Evolutionary conservation across 92 coral and sea anemone species (phyloP).

Genomic region (Ricordea florida): DNA sequence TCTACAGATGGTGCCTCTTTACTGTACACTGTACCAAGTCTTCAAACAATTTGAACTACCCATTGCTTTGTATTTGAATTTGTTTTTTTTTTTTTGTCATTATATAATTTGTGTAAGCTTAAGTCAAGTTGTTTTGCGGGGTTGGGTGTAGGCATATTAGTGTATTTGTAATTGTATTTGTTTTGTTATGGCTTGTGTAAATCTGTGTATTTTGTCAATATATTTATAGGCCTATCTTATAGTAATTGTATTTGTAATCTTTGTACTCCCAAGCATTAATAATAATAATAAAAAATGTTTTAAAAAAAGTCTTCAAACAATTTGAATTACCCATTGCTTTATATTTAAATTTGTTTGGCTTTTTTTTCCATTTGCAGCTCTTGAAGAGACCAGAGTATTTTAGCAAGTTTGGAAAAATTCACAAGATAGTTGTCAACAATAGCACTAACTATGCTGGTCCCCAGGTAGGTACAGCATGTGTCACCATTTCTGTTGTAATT

Average conservation of each 20-base stretch:
- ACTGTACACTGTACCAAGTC: no score
- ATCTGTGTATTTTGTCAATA: no score
- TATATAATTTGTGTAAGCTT: no score
- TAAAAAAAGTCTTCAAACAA: background rate
- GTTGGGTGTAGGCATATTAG: no score
- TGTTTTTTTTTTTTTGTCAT: background rate
- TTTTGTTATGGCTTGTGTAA: no score
- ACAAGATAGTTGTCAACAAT: slow-evolving; percentile 95
- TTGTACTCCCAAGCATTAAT: no score
- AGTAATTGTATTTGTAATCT: background rate
- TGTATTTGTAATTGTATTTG: no score
- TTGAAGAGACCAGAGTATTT: slow-evolving; percentile 93
- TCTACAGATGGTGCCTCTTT: no score
- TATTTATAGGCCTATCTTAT: no score
- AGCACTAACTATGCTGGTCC: slow-evolving; percentile 99
- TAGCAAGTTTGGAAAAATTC: slow-evolving; percentile 99
- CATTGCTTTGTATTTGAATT: background rate
- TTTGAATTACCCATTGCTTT: background rate
- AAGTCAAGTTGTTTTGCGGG: no score
- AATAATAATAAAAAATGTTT: background rate
- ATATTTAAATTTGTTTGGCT: background rate
- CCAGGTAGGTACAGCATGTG: no score
- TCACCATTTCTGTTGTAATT: no score
- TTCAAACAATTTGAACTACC: background rate
- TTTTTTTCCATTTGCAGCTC: slow-evolving; percentile 51